Percentiles rank a stretch among this genome's conserved stretches.
Conservation (phyloP, 2,113 vertebrate genomes). For the Oncorhynchus gorbuscha region DNA sequence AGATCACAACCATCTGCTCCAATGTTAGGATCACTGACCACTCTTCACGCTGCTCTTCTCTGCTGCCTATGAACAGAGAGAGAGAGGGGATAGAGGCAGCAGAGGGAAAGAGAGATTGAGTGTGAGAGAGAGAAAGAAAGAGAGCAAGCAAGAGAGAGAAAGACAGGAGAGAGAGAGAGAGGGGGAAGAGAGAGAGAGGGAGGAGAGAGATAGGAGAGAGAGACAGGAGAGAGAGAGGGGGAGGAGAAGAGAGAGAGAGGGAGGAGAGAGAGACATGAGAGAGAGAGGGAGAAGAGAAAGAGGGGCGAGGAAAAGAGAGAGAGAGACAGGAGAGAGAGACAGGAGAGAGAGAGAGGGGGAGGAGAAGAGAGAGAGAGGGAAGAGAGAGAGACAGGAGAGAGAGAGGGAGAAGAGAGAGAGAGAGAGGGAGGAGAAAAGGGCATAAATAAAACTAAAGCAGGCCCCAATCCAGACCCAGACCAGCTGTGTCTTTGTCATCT, state of each 20-base stretch:
- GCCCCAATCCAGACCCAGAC: constrained; percentile 53
- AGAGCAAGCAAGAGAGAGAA: no score
- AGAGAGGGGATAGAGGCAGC: background rate
- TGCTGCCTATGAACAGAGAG: background rate
- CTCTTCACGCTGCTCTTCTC: background rate
- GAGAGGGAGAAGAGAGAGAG: constrained; percentile 2
- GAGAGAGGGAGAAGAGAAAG: background rate
- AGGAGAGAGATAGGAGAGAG: background rate
- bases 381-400: background rate
- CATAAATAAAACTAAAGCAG: constrained; percentile 27
- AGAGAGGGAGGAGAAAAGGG: constrained; percentile 21
- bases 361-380: no score
- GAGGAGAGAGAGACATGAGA: constrained; percentile 3
- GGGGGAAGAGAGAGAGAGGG: background rate
- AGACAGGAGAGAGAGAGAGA: background rate
- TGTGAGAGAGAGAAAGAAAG: background rate
- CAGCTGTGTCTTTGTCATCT: constrained; percentile 67
- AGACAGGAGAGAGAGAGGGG: background rate
- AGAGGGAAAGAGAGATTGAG: constrained; percentile 12
- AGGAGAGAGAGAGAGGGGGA: no score
- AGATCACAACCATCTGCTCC: constrained; percentile 64
- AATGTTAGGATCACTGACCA: constrained; percentile 40
- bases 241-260: background rate
- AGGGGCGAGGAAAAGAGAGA: background rate
- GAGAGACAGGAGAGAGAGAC: background rate